phyloP scores from a whole-genome alignment of 2,797 vertebrate genomes.

The Etheostoma perlongum region DNA sequence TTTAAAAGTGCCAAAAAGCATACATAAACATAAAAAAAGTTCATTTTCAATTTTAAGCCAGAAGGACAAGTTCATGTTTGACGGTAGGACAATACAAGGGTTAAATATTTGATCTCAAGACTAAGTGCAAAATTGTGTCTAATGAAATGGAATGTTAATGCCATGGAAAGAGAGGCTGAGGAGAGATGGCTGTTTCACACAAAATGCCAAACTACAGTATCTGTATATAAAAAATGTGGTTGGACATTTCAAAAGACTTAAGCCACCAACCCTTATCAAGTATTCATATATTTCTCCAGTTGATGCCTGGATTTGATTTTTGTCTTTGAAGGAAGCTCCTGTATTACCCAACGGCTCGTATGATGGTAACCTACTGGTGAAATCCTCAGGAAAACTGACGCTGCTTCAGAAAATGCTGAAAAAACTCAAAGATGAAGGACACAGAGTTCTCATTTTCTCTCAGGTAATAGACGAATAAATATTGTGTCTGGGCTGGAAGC shows the following conservation, averaged over 20 bases:
- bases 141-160: not conserved
- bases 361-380: conserved; percentile 94
- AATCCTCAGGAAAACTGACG: conserved; percentile 97
- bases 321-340: conserved; percentile 91
- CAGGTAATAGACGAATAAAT: conserved; percentile 84
- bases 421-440: conserved; percentile 94
- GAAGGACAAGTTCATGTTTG: no score
- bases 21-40: no score
- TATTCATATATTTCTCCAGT: not conserved
- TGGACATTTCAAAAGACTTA: not conserved
- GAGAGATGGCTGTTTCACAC: not conserved
- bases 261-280: not conserved
- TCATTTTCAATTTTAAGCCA: no score
- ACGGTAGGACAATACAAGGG: no score
- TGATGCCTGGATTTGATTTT: conserved; percentile 22
- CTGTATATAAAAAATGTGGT: not conserved
- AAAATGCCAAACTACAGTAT: not conserved
- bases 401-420: conserved; percentile 98
- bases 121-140: not conserved
- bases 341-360: conserved; percentile 96
- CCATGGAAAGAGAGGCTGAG: not conserved
- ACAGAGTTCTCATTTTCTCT: conserved; percentile 97
- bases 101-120: not conserved
- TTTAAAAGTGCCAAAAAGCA: no score
- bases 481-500: not conserved